Base-by-base conservation (phyloP, 2,888 invertebrate species). In the Pyralis farinalis region DNA sequence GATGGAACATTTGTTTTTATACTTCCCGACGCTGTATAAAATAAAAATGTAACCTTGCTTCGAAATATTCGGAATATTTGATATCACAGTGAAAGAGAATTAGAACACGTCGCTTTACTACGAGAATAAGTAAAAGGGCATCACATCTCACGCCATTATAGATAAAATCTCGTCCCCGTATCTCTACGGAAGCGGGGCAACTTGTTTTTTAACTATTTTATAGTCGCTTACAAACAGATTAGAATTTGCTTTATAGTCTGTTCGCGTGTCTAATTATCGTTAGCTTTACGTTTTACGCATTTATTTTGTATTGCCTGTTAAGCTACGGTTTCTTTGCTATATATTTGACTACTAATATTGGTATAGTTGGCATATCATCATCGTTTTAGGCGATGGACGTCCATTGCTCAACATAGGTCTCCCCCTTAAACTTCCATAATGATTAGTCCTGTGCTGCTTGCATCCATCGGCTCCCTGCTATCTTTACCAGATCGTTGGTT, bases 161-260 rank as follows among this genome's bases (percentile, higher is more conserved):
- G 69, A 71, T 71, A 61, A 51, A 30, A 63, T 63, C 56, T 48
- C 42, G 47, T 58, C 51, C 40, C 48, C 33, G 45, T 53, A 52
- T 56, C 53, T 50, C 37, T 36, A 56, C 59, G 58, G 63, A 58
- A 63, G 60, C 63, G 45, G 40, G 25, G 34, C 39, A 40, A 38
- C 43, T 44, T 49, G 37, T 44, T 41, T 42, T 40, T 43, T 47
- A 29, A 48, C 50, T 54, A 51, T 56, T 53, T 54, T 53, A 52
- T 47, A 46, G 49, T 46, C 51, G 49, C 47, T 49, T 57, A 52
- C 43, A 47, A 55, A 67, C 55, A 70, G 64, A 72, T 68, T 67
- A 64, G 62, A 65, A 64, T 68, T 65, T 63, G 62, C 60, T 77
- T 80, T 74, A 80, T 75, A 49, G 69, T 59, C 41, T 51, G 59